Percentiles rank a stretch among this genome's conserved stretches.
Evolutionary conservation across 2,113 vertebrate species (phyloP).

Genomic region (Leuciscus idus): DNA sequence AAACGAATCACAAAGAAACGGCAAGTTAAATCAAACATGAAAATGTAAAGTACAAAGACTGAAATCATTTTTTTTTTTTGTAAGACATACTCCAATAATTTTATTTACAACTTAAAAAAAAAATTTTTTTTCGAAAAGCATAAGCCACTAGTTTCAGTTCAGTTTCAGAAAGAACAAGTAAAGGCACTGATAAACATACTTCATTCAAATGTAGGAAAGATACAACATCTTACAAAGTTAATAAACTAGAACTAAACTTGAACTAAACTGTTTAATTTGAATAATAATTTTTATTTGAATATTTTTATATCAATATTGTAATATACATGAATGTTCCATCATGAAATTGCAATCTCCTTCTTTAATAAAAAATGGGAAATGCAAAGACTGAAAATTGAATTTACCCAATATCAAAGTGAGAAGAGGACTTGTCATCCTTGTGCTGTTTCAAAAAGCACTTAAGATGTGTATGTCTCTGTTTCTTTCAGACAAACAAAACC

Average conservation of each 20-base stretch:
- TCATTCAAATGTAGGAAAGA: background rate
- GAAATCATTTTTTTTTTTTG: too few relatives aligned
- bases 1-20: too few relatives aligned
- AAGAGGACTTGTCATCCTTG: slow-evolving; percentile 6
- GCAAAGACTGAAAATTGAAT: background rate
- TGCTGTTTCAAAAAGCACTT: background rate
- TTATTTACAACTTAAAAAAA: too few relatives aligned
- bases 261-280: background rate
- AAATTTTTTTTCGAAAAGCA: too few relatives aligned
- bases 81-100: too few relatives aligned
- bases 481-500: background rate
- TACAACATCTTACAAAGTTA: background rate
- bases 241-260: background rate
- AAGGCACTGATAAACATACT: background rate
- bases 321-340: background rate
- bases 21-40: too few relatives aligned
- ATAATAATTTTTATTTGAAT: too few relatives aligned
- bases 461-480: background rate
- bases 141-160: background rate
- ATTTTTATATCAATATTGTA: background rate
- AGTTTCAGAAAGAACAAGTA: background rate
- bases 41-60: too few relatives aligned
- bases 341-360: background rate
- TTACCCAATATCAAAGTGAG: slow-evolving; percentile 22
- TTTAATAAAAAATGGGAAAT: background rate